Percentiles rank a stretch among this genome's conserved stretches.
Conservation (phyloP, 2,888 invertebrate genomes). For the Dolomedes plantarius region DNA sequence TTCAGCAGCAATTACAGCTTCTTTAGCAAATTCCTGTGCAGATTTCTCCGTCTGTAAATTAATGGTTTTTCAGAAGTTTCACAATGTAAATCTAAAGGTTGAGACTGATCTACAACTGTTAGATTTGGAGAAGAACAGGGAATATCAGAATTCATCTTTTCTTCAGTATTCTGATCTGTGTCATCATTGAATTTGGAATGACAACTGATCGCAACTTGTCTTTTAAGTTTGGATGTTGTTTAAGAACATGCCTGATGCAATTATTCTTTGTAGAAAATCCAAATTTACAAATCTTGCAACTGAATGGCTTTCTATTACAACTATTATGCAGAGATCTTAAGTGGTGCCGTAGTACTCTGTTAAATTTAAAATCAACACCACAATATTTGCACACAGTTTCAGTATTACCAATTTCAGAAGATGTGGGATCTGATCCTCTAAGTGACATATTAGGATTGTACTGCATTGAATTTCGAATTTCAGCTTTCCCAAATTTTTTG, state of each 20-base stretch:
- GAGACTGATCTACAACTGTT: slow-evolving; percentile 72
- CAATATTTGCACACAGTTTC: slow-evolving; percentile 78
- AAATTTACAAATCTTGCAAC: slow-evolving; percentile 76
- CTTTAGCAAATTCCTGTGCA: slow-evolving; percentile 50
- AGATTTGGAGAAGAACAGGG: slow-evolving; percentile 46
- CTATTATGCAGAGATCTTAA: slow-evolving; percentile 76
- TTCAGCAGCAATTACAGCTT: slow-evolving; percentile 71
- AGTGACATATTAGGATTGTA: slow-evolving; percentile 75
- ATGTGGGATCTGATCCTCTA: slow-evolving; percentile 45
- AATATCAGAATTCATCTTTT: slow-evolving; percentile 21
- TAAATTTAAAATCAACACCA: slow-evolving; percentile 77
- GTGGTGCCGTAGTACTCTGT: slow-evolving; percentile 77
- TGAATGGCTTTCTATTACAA: slow-evolving; percentile 77
- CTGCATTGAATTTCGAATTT: slow-evolving; percentile 88
- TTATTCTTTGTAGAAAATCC: slow-evolving; percentile 78
- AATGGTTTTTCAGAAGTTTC: slow-evolving; percentile 25
- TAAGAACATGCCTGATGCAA: slow-evolving; percentile 77
- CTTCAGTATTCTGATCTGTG: slow-evolving; percentile 17
- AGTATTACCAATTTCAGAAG: slow-evolving; percentile 73
- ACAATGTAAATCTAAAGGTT: slow-evolving; percentile 81
- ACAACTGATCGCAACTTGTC: slow-evolving; percentile 72
- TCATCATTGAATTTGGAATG: slow-evolving; percentile 46
- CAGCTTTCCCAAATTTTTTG: slow-evolving; percentile 88
- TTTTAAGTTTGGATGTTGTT: slow-evolving; percentile 76
- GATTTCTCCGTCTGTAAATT: slow-evolving; percentile 33